phyloP scores from a whole-genome alignment of 2,888 invertebrate species.

The Drosophila falleni region DNA sequence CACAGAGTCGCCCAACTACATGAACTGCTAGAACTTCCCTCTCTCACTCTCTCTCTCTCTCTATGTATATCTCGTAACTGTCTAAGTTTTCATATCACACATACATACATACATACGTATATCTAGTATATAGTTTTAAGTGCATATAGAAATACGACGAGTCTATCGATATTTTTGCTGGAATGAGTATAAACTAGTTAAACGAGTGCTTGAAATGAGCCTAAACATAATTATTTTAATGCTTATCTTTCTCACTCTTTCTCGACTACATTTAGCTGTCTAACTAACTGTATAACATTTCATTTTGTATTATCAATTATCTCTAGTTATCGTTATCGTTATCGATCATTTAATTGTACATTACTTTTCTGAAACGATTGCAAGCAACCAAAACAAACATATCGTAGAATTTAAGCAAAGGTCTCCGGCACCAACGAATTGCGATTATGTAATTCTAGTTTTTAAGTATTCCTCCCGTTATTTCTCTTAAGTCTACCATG shows the following conservation, averaged over 20 bases:
- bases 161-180: conserved; percentile 48
- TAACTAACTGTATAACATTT: conserved; percentile 20
- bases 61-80: conserved; percentile 33
- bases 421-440: conserved; percentile 63
- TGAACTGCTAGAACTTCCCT: conserved; percentile 72
- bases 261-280: conserved; percentile 33
- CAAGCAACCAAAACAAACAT: conserved; percentile 75
- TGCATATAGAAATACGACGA: conserved; percentile 35
- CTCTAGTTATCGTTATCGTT: conserved; percentile 43
- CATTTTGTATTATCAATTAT: conserved; percentile 18
- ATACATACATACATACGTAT: conserved; percentile 20
- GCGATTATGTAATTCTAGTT: conserved; percentile 50
- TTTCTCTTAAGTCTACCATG: conserved; percentile 56
- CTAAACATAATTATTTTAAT: conserved; percentile 23
- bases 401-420: conserved; percentile 57
- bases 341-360: conserved; percentile 61
- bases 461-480: conserved; percentile 43
- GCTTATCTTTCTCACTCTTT: conserved; percentile 5
- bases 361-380: conserved; percentile 65
- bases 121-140: conserved; percentile 30
- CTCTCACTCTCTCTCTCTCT: neutral
- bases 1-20: conserved; percentile 73
- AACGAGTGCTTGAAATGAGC: conserved; percentile 35
- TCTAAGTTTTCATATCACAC: conserved; percentile 31
- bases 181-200: conserved; percentile 83